Evolutionary conservation across 1,140 invertebrate species (phyloP).

Genomic region (Oryctes rhinoceros): DNA sequence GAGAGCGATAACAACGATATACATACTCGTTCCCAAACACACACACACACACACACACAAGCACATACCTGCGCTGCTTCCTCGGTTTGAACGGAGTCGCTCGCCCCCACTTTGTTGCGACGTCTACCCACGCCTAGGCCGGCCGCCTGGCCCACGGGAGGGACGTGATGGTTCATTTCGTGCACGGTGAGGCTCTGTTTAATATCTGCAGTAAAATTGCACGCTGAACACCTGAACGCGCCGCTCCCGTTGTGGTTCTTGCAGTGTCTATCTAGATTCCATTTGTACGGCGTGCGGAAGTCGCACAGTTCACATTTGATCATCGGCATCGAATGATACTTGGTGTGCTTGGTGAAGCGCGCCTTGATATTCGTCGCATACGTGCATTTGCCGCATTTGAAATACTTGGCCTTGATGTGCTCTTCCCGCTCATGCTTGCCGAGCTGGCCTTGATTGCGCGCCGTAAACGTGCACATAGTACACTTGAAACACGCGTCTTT

Average conservation of each 20-base stretch:
- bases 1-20: conserved; percentile 7
- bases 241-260: conserved; percentile 88
- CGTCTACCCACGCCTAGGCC: conserved; percentile 63
- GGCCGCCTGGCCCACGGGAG: conserved; percentile 71
- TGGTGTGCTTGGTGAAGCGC: conserved; percentile 92
- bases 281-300: conserved; percentile 91
- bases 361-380: conserved; percentile 91
- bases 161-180: conserved; percentile 88
- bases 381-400: conserved; percentile 86
- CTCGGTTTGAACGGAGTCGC: conserved; percentile 66
- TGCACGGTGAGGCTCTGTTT: conserved; percentile 93
- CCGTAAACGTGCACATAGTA: conserved; percentile 64
- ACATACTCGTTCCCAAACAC: no score
- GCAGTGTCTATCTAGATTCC: conserved; percentile 92
- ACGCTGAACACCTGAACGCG: conserved; percentile 83
- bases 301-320: conserved; percentile 93
- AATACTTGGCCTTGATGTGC: conserved; percentile 72
- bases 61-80: conserved; percentile 53
- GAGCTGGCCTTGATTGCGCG: conserved; percentile 60
- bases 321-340: conserved; percentile 92
- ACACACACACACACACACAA: neutral
- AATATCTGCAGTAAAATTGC: conserved; percentile 91
- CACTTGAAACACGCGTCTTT: conserved; percentile 60
- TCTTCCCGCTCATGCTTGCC: conserved; percentile 67
- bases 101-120: conserved; percentile 76